Evolutionary conservation across 2,113 vertebrate genomes (phyloP).

Genomic region (Cyprinodon tularosa): DNA sequence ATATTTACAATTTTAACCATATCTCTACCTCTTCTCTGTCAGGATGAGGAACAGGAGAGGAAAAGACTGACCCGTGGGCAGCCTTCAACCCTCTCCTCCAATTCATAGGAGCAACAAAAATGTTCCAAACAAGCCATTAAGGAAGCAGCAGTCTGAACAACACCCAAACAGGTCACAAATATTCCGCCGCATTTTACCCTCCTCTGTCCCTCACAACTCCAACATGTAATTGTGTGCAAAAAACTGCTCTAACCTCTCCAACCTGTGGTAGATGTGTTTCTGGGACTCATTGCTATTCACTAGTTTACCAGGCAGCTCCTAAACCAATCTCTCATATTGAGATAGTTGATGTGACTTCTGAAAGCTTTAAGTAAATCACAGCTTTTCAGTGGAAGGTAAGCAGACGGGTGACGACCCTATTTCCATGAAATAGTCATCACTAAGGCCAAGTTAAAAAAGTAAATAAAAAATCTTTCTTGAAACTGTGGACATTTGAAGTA

Average conservation of each 20-base stretch:
- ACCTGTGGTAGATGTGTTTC: constrained; percentile 4
- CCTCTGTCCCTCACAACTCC: constrained; percentile 1
- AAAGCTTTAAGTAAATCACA: constrained; percentile 24
- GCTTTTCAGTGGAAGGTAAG: background rate
- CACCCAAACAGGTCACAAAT: background rate
- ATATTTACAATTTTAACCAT: background rate
- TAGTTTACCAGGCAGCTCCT: constrained; percentile 7
- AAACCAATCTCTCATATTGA: constrained; percentile 58
- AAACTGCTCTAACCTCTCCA: constrained; percentile 12
- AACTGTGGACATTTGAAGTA: background rate
- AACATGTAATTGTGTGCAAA: background rate
- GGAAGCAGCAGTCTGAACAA: constrained; percentile 13
- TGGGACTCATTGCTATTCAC: constrained; percentile 4
- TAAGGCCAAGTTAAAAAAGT: background rate
- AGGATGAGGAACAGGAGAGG: constrained; percentile 79
- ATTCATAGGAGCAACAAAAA: constrained; percentile 11
- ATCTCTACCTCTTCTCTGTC: background rate
- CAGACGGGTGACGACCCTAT: background rate
- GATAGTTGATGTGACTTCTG: constrained; percentile 11
- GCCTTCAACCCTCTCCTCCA: background rate
- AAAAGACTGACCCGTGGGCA: background rate
- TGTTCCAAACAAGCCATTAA: constrained; percentile 21
- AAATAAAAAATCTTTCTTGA: background rate
- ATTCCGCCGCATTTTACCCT: constrained; percentile 16
- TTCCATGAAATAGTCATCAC: constrained; percentile 31